phyloP scores from a whole-genome alignment of 2,888 invertebrate genomes.

The Acleris holmiana region DNA sequence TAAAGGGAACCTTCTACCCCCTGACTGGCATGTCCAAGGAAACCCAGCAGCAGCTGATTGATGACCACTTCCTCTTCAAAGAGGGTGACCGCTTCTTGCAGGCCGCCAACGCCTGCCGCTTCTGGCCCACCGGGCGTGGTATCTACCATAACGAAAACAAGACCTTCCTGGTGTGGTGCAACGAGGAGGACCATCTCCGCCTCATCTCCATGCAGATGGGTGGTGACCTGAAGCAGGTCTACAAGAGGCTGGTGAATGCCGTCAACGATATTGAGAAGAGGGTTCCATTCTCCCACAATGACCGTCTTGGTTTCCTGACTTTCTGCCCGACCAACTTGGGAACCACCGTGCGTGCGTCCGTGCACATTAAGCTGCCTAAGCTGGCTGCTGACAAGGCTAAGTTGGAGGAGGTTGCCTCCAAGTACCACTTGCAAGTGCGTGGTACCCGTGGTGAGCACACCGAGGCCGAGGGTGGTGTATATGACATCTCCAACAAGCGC shows the following conservation, averaged over 20 bases:
- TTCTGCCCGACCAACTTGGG: conserved; percentile 99
- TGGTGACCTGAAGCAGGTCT: conserved; percentile 96
- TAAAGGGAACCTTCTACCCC: conserved; percentile 97
- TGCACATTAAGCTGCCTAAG: conserved; percentile 99
- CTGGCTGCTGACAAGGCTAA: conserved; percentile 95
- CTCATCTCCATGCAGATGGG: conserved; percentile 99
- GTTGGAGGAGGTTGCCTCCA: conserved; percentile 94
- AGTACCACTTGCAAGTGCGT: conserved; percentile 96
- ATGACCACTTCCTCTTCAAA: conserved; percentile 99
- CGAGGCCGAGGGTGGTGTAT: conserved; percentile 97
- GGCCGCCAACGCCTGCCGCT: conserved; percentile 97
- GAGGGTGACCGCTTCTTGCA: conserved; percentile 97
- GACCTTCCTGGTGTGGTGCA: conserved; percentile 99
- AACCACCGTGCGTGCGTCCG: conserved; percentile 98
- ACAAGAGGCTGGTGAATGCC: conserved; percentile 93
- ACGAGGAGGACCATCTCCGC: conserved; percentile 99
- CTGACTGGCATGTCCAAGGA: conserved; percentile 98
- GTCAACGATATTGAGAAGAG: conserved; percentile 97
- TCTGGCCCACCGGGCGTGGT: conserved; percentile 98
- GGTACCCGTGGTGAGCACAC: conserved; percentile 98
- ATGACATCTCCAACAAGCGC: conserved; percentile 98
- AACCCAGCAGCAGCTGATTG: conserved; percentile 97
- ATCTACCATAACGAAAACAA: conserved; percentile 99
- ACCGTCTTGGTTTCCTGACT: conserved; percentile 97
- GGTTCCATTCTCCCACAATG: conserved; percentile 97